A percentile compares a stretch with the other conserved stretches of the same genome.
Evolutionary conservation across 2,797 vertebrate genomes (phyloP).

Genomic region (Poliocrania exsul): DNA sequence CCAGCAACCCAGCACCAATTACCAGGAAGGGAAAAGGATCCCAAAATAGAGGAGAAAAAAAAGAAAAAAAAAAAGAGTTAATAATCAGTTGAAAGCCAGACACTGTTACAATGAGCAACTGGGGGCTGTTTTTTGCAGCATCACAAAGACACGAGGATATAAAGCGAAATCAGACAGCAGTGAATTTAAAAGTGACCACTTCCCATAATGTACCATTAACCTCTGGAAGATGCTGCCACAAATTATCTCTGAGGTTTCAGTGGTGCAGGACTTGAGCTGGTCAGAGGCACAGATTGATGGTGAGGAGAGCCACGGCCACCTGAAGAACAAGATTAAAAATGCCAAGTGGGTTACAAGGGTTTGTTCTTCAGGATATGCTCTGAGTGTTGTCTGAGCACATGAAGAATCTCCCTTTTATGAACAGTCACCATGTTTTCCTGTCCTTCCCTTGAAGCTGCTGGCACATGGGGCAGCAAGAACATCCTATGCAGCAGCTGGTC

Average conservation of each 20-base stretch:
- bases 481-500: rapidly evolving
- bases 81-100: neutral
- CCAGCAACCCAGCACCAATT: neutral
- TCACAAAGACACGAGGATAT: neutral
- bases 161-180: neutral
- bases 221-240: neutral
- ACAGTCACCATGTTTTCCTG: neutral
- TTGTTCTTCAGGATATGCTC: neutral
- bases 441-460: neutral
- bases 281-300: rapidly evolving
- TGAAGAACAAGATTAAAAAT: neutral
- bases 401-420: neutral
- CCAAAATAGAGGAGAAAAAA: neutral
- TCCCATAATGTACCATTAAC: neutral
- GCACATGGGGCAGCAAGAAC: neutral
- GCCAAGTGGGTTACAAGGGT: rapidly evolving
- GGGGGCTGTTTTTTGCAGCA: neutral
- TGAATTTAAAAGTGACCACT: neutral
- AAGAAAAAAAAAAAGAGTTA: neutral
- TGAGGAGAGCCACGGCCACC: rapidly evolving
- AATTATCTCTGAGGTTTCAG: neutral
- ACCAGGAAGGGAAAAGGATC: neutral
- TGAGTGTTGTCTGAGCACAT: rapidly evolving
- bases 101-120: neutral
- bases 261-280: neutral